phyloP scores from a whole-genome alignment of 2,797 vertebrate genomes.

The Leuciscus waleckii region DNA sequence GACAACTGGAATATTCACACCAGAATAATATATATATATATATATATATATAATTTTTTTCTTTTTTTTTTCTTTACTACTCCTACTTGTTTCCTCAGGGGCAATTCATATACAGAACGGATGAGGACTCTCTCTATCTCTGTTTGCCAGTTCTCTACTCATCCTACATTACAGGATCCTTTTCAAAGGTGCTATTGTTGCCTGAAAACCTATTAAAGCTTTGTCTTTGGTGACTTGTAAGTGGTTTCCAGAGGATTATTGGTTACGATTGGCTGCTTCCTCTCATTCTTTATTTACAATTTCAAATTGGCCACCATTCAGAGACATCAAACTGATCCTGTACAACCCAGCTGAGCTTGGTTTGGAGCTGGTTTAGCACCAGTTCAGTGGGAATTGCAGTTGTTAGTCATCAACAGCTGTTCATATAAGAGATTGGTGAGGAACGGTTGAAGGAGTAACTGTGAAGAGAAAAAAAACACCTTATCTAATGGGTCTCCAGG shows the following conservation, averaged over 20 bases:
- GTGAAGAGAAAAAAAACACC: neutral
- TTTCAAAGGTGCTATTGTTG: conserved; percentile 24
- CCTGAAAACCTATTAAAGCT: conserved; percentile 31
- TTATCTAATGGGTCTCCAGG: neutral
- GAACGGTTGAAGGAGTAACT: neutral
- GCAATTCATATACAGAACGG: conserved; percentile 6
- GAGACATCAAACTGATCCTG: neutral
- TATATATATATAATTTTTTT: no score
- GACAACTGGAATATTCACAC: conserved; percentile 11
- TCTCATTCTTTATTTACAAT: conserved; percentile 19
- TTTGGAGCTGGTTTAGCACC: neutral
- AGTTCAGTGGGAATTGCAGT: neutral
- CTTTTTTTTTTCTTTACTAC: neutral
- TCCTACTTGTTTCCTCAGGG: neutral
- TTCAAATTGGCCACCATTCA: conserved; percentile 5
- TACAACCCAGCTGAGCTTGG: neutral
- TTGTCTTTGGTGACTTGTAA: conserved; percentile 22
- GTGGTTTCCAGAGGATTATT: conserved; percentile 4
- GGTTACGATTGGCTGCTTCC: neutral
- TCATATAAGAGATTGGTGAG: neutral
- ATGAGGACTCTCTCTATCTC: neutral
- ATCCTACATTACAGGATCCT: neutral
- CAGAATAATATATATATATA: neutral
- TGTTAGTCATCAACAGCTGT: neutral
- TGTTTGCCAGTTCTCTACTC: conserved; percentile 28